Percentiles rank a stretch among this genome's conserved stretches.
phyloP scores from a whole-genome alignment of 2,113 vertebrate species.

The Ictalurus furcatus region DNA sequence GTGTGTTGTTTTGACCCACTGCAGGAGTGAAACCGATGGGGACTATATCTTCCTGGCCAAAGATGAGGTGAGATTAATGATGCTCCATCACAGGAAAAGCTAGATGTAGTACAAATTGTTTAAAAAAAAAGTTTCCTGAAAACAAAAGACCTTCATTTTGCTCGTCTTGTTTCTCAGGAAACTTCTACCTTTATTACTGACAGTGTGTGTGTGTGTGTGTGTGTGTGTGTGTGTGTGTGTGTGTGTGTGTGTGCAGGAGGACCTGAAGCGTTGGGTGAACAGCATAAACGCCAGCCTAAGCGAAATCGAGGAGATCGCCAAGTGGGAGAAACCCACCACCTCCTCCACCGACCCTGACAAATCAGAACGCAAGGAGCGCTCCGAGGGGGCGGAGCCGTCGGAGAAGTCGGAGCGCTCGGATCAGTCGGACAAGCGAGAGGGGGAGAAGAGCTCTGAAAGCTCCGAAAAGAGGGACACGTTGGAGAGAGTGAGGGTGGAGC shows the following conservation, averaged over 20 bases:
- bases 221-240: conserved; percentile 19
- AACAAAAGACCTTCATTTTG: not conserved
- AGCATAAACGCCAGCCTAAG: conserved; percentile 67
- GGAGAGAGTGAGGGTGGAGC: conserved; percentile 59
- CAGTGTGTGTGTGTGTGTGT: conserved; percentile 13
- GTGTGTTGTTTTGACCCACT: conserved; percentile 46
- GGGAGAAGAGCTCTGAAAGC: conserved; percentile 74
- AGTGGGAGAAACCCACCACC: conserved; percentile 74
- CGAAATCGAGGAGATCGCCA: conserved; percentile 67
- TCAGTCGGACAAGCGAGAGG: conserved; percentile 74
- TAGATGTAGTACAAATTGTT: not conserved
- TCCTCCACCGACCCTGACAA: conserved; percentile 72
- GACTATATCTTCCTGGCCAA: conserved; percentile 91
- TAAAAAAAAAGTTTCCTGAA: not conserved
- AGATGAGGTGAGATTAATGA: conserved; percentile 82
- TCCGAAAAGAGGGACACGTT: conserved; percentile 76
- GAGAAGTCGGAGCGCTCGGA: conserved; percentile 61
- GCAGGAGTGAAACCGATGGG: conserved; percentile 83
- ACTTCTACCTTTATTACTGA: not conserved
- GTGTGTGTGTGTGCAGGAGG: conserved; percentile 62
- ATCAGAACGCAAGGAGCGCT: conserved; percentile 76
- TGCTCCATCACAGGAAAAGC: not conserved
- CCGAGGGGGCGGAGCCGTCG: conserved; percentile 70
- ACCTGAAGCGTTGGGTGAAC: conserved; percentile 74
- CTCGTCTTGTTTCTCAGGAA: not conserved